Conservation (phyloP, 2,797 vertebrate species). For the Enoplosus armatus region DNA sequence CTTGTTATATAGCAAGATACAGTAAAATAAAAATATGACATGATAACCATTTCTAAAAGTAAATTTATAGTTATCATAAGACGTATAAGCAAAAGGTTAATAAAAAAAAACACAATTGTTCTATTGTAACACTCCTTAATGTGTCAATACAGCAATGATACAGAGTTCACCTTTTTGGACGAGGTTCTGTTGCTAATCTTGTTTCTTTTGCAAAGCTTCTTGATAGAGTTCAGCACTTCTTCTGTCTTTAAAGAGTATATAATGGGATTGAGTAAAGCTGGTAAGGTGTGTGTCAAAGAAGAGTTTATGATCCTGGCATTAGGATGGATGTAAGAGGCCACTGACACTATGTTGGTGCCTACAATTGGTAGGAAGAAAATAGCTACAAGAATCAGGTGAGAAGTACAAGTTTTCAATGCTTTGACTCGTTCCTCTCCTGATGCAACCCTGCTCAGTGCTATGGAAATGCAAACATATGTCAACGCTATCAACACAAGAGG, state of each 20-base stretch:
- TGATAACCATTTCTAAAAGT: too few relatives aligned
- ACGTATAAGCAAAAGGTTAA: too few relatives aligned
- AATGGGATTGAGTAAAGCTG: slow-evolving; percentile 76
- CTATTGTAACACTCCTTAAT: background rate
- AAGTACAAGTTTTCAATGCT: slow-evolving; percentile 73
- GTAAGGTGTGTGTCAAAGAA: slow-evolving; percentile 60
- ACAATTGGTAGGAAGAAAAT: slow-evolving; percentile 68
- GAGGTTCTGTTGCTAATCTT: background rate
- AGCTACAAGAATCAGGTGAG: slow-evolving; percentile 73
- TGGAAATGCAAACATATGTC: slow-evolving; percentile 67
- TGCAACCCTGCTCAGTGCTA: slow-evolving; percentile 58
- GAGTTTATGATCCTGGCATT: slow-evolving; percentile 70
- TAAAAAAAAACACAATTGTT: background rate
- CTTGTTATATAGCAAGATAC: too few relatives aligned
- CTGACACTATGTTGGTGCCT: slow-evolving; percentile 30
- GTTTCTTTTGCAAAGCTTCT: slow-evolving; percentile 24
- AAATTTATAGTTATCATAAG: too few relatives aligned
- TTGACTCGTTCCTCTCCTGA: slow-evolving; percentile 54
- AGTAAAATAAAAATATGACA: too few relatives aligned
- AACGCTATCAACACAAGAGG: slow-evolving; percentile 61
- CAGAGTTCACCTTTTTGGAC: background rate
- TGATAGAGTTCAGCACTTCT: slow-evolving; percentile 67
- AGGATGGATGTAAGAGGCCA: slow-evolving; percentile 27
- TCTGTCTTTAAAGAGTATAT: slow-evolving; percentile 78
- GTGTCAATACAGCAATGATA: background rate